Base-by-base conservation (phyloP, 2,113 vertebrate genomes). In the Coryphaenoides rupestris region DNA sequence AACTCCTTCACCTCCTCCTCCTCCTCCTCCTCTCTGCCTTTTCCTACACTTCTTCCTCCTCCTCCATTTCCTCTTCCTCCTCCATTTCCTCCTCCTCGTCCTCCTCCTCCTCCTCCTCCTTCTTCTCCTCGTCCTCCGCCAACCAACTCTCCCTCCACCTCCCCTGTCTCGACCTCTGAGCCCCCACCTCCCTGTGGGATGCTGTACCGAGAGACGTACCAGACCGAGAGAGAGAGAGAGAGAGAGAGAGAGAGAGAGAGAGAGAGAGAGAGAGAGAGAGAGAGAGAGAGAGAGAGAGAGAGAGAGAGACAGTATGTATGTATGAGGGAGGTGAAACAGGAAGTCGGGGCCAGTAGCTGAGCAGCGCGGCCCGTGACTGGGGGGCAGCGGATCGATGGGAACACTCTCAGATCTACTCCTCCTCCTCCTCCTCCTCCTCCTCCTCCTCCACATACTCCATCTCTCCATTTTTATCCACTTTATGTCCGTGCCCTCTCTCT, bases 341-440 rank as follows among this genome's bases (percentile, higher is more conserved):
- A 22, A 21, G 40, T 15, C 6, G 4, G 19, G 19, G 52, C 61
- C 59, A 47, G 58, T 63, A 73, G 69, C 73, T 58, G 62, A 69
- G 70, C 75, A 66, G 54, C 55, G 73, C 76, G 60, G 79, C 69
- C n/a, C n/a, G 70, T 65, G 62, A 69, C 69, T 46, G 61, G 69
- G 60, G 83, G 75, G 80, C 46, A 49, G 26, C 60, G 74, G 86
- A 85, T 84, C 83, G 75, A 77, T 88, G 86, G 68, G 74, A 83
- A 82, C 49, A 66, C 57, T 58, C 70, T 75, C 72, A 28, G 53
- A 63, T 56, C 72, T 49, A 63, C 75, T 26, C 69, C 70, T 74
- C 68, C 71, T 71, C 66, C 75, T 70, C 62, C 66, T 68, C 26
- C 59, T 65, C 75, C 58, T 60, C 65, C 70, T 61, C 52, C 47